These are phyloP conservation scores for Gila robusta DNA, from an alignment of 2,797 vertebrate genomes.

Conservation along the genomic window DNA sequence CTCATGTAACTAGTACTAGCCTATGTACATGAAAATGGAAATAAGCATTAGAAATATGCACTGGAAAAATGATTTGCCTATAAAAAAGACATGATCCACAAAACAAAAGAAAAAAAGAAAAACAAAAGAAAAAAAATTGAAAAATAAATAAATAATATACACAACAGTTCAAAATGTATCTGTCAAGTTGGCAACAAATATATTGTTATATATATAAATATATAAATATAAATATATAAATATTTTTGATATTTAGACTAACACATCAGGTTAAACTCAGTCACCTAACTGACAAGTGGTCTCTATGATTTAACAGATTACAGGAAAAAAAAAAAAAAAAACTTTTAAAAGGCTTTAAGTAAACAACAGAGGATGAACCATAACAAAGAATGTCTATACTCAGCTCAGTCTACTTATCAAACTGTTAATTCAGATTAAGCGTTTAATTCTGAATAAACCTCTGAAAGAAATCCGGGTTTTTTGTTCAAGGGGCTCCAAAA, in stretches of 20 bases:
- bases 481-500: constrained; percentile 79
- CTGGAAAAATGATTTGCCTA: not conserved
- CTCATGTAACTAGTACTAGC: not conserved
- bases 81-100: not conserved
- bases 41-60: not conserved
- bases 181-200: not conserved
- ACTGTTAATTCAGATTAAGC: constrained; percentile 89
- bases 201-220: too few relatives aligned
- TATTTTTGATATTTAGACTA: not conserved
- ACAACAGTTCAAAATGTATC: not conserved
- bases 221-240: too few relatives aligned
- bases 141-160: not conserved
- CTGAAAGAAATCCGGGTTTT: constrained; percentile 88
- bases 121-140: not conserved
- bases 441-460: constrained; percentile 87
- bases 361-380: constrained; percentile 76
- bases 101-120: rapidly evolving
- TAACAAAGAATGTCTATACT: constrained; percentile 78
- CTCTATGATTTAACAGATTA: constrained; percentile 72
- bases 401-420: constrained; percentile 83
- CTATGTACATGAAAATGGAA: not conserved
- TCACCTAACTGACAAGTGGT: constrained; percentile 67
- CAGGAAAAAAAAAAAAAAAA: constrained; percentile 47
- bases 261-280: not conserved
- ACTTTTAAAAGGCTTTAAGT: constrained; percentile 70